These are phyloP conservation scores for Mionectes macconnelli DNA, from an alignment of 2,113 vertebrate species.

Conservation along the genomic window DNA sequence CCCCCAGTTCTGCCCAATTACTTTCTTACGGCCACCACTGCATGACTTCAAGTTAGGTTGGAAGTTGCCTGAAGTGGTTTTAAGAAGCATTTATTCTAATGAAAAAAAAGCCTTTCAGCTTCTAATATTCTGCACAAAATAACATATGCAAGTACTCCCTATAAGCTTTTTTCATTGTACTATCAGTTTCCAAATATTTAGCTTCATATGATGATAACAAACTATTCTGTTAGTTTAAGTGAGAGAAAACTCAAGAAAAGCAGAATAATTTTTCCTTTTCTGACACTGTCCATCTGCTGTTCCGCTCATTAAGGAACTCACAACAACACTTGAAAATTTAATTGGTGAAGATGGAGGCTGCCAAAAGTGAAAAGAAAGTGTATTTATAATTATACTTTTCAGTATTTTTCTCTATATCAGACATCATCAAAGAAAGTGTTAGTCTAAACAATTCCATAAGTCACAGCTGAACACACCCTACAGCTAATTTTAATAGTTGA, in stretches of 20 bases:
- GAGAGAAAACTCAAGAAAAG: conserved; percentile 14
- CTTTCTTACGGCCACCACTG: neutral
- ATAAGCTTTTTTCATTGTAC: neutral
- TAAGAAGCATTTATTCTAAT: neutral
- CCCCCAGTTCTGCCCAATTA: neutral
- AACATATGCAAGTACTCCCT: neutral
- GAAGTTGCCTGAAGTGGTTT: neutral
- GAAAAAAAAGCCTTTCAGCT: neutral
- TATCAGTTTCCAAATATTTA: neutral
- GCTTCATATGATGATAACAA: neutral
- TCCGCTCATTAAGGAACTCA: conserved; percentile 16
- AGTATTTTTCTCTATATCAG: conserved; percentile 76
- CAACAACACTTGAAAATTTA: conserved; percentile 24
- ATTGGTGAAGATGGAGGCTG: conserved; percentile 65
- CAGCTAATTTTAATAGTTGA: conserved; percentile 77
- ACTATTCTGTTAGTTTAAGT: neutral
- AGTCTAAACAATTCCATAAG: conserved; percentile 85
- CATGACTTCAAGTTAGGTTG: neutral
- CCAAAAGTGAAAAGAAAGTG: conserved; percentile 61
- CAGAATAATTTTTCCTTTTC: neutral
- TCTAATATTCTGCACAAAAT: neutral
- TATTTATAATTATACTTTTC: conserved; percentile 77
- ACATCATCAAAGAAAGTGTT: conserved; percentile 80
- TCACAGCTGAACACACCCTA: conserved; percentile 74
- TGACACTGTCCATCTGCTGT: conserved; percentile 29